Evolutionary conservation across 2,797 vertebrate genomes (phyloP).

Genomic region (Onychomys torridus): DNA sequence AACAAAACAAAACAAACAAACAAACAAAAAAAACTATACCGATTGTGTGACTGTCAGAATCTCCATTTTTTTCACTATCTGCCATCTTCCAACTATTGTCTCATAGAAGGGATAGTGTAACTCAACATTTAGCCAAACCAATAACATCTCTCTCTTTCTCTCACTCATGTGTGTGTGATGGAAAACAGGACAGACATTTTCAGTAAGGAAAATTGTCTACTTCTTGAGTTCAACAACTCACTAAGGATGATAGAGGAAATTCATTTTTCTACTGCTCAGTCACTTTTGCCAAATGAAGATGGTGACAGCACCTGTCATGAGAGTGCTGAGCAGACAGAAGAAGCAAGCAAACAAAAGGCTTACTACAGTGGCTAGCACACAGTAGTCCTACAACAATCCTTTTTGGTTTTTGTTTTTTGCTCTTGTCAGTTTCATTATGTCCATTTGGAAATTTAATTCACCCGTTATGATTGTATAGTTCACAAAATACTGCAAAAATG

Average conservation of each 20-base stretch:
- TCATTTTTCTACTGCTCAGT: neutral
- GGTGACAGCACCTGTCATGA: neutral
- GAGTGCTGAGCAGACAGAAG: neutral
- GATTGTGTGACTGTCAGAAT: neutral
- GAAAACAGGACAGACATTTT: constrained; percentile 29
- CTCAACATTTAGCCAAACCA: neutral
- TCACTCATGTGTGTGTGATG: neutral
- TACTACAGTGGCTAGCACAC: neutral
- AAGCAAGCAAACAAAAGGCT: neutral
- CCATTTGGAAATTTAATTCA: constrained; percentile 41
- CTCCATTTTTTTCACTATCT: neutral
- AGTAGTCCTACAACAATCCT: neutral
- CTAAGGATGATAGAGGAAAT: neutral
- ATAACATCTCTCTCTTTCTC: neutral
- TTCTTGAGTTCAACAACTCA: constrained; percentile 39
- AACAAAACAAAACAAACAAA: too few species aligned
- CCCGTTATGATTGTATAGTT: constrained; percentile 5
- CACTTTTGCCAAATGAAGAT: constrained; percentile 36
- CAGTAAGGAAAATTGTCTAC: neutral
- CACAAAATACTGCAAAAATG: neutral
- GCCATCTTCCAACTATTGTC: neutral
- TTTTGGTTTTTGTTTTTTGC: neutral
- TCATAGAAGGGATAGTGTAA: neutral
- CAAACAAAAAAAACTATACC: neutral
- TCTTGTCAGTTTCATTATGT: neutral